Base-by-base conservation (phyloP, 2,888 invertebrate species). In the Tenodera sinensis region DNA sequence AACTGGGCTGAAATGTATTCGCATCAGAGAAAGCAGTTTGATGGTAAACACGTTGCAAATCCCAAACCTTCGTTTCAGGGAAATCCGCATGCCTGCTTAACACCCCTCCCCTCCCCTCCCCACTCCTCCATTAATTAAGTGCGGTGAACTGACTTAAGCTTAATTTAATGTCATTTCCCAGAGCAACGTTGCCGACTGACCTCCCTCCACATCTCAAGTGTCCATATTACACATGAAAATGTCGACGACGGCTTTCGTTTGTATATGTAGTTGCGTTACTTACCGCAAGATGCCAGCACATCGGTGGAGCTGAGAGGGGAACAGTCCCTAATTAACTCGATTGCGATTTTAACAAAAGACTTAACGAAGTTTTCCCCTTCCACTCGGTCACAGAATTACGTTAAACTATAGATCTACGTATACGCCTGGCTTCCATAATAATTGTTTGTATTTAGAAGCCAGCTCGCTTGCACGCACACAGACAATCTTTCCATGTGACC, bases 311-410 rank as follows among this genome's bases (percentile, higher is more conserved):
- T 9, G 83, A 83, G 81, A 71, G 86, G 30, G 81, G 88, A 30
- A 83, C 34, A 83, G 83, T 71, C 28, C 88, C 81, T 90, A 90
- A 90, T 90, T 90, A 90, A 90, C 89, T 90, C 89, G 82, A 90
- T 90, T 90, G 90, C 89, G 89, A 90, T 90, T 90, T 90, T 90
- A 88, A 90, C 89, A 90, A 90, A 90, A 89, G 90, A 87, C 89
- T 84, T 90, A 90, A 90, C 88, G 87, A 90, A 89, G 89, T 90
- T 89, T 89, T 88, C 83, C 84, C 84, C 42, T 71, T 71, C 54
- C 89, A 28, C 82, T 27, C 82, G 89, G 85, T 85, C 89, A 89
- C 83, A 84, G 82, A 89, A 87, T 89, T 88, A 85, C 81, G 86
- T 86, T 86, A 81, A 71, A 86, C 81, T 86, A 86, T 28, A 86